phyloP scores from a whole-genome alignment of 1,140 invertebrate species.

The Cotesia glomerata region DNA sequence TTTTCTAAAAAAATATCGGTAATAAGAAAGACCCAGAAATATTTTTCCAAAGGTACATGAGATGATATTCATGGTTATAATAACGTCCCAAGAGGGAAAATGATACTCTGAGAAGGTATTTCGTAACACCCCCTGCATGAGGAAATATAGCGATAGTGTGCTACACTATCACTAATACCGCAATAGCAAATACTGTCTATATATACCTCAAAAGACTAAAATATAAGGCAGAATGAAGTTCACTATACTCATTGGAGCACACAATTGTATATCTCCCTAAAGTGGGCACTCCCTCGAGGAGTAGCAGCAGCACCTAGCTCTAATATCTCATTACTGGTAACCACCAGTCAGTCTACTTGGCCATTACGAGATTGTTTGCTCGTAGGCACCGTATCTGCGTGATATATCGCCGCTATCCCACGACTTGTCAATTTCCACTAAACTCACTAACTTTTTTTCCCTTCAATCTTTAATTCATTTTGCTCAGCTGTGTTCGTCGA shows the following conservation, averaged over 20 bases:
- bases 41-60: conserved; percentile 18
- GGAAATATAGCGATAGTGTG: conserved; percentile 26
- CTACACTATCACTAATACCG: neutral
- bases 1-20: too few relatives aligned
- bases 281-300: conserved; percentile 59
- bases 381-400: conserved; percentile 43
- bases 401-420: conserved; percentile 51
- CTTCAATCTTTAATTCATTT: neutral
- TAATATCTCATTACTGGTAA: conserved; percentile 63
- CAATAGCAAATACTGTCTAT: neutral
- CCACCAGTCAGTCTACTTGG: conserved; percentile 55
- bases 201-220: conserved; percentile 5
- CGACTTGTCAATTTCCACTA: conserved; percentile 13
- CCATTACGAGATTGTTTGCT: conserved; percentile 64
- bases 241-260: neutral
- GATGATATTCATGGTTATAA: conserved; percentile 47
- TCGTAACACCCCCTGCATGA: conserved; percentile 52
- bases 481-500: neutral
- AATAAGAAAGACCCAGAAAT: too few relatives aligned
- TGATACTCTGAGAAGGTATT: conserved; percentile 56
- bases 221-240: too few relatives aligned
- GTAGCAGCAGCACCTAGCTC: conserved; percentile 39
- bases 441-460: neutral
- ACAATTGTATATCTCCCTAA: conserved; percentile 47
- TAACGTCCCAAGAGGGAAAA: conserved; percentile 60